These are phyloP conservation scores for Carcina quercana DNA, from an alignment of 2,888 invertebrate species.

Conservation along the genomic window DNA sequence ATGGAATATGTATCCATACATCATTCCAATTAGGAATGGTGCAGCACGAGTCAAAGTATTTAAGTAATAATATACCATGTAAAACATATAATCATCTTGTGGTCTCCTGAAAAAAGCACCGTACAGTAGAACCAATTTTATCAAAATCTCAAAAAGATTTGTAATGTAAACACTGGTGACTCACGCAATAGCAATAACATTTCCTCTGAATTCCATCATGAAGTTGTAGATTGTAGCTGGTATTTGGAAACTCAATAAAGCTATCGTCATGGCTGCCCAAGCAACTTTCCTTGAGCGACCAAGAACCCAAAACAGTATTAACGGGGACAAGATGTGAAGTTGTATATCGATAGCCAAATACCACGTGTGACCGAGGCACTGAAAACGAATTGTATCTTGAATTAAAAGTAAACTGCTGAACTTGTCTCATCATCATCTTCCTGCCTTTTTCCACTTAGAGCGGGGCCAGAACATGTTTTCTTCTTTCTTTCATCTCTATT, in stretches of 20 bases:
- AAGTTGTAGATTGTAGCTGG: conserved; percentile 35
- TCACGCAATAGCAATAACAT: conserved; percentile 29
- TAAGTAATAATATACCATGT: conserved; percentile 21
- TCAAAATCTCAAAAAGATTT: background rate
- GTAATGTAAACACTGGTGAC: conserved; percentile 18
- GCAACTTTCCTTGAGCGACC: conserved; percentile 25
- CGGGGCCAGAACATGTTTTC: too few relatives aligned
- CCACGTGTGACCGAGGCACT: conserved; percentile 51
- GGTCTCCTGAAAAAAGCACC: conserved; percentile 6
- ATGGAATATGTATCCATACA: conserved; percentile 24
- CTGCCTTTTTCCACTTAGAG: too few relatives aligned
- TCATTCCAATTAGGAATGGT: conserved; percentile 29
- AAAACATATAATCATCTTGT: conserved; percentile 12
- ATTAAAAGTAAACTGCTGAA: background rate
- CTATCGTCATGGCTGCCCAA: conserved; percentile 31
- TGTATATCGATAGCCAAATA: conserved; percentile 54
- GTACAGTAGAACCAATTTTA: background rate
- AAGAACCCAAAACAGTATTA: conserved; percentile 44
- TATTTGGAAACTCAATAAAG: conserved; percentile 23
- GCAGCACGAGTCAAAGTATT: conserved; percentile 25
- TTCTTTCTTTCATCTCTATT: too few relatives aligned
- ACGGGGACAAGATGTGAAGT: conserved; percentile 44
- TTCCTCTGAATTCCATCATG: conserved; percentile 28
- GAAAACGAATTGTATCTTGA: conserved; percentile 16
- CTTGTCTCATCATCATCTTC: background rate